Base-by-base conservation (phyloP, 2,113 vertebrate species). In the Psephotus haematonotus region DNA sequence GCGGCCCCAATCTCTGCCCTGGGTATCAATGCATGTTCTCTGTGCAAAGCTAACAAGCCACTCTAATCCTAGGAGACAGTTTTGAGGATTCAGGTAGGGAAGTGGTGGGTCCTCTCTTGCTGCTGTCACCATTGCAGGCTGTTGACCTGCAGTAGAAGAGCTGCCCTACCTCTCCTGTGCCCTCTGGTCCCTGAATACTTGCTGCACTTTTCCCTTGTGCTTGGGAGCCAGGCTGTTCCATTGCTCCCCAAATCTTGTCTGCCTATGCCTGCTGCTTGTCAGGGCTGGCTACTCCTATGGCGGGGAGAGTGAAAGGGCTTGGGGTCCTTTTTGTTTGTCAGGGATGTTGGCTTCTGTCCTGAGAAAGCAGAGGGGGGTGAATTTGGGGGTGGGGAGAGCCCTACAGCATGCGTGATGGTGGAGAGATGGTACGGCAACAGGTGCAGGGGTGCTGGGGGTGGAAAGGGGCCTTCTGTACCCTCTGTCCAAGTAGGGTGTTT, bases 331-430 rank as follows among this genome's bases (percentile, higher is more conserved):
- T 11, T 53, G 8, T 33, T 62, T 65, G 33, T 18, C 37, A 27
- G 35, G 65, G 18, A 67, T 2, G 2, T 31, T 67, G 50, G 10
- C 12, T 86, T 57, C 37, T 69, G 29, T 64, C 44, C 25, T 59
- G 22, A 43, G 43, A 86, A 63, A 85, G 14, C 17, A 35, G 44
- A 81, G 41, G 2, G 18, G 20, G 27, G 24, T 46, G 59, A n/a
- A 31, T 13, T 19, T 16, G 7, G 2, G 5, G 13, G 2, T 3
- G 17, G 20, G 7, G 5, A 7, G 5, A 13, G 50, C 10, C 41
- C 23, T 86, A 24, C 27, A 62, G 50, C 44, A 16, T 78, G 18
- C 19, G 4, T 35, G n/a, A 39, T 39, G 13, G 39, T 16, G 10
- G 39, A 50, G 11, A 69, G 63, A n/a, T 11, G n/a, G 15, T 80